A percentile compares a stretch with the other conserved stretches of the same genome.
Evolutionary conservation across 2,888 invertebrate species (phyloP).

Genomic region (Osmoderma eremita): DNA sequence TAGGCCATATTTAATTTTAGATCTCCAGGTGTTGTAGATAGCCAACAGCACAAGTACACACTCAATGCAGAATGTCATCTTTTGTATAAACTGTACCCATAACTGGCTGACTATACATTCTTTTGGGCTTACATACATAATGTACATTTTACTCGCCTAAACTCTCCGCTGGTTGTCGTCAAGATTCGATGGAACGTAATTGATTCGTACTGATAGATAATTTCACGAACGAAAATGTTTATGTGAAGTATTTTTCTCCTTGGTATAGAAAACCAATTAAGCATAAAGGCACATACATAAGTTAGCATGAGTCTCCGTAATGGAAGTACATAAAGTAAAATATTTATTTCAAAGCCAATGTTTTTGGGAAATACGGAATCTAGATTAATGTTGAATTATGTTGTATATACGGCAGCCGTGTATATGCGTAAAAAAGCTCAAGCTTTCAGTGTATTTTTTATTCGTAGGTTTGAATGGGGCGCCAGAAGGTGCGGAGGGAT

Average conservation of each 20-base stretch:
- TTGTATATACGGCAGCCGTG: background rate
- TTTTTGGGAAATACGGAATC: too few species aligned
- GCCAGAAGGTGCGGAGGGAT: slow-evolving; percentile 73
- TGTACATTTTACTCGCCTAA: slow-evolving; percentile 12
- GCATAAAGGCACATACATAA: too few species aligned
- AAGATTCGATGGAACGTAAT: background rate
- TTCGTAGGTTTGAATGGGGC: slow-evolving; percentile 70
- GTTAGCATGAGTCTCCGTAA: too few species aligned
- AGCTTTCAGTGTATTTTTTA: slow-evolving; percentile 45
- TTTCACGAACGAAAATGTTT: background rate
- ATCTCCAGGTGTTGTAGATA: slow-evolving; percentile 53
- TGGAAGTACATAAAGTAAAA: too few species aligned
- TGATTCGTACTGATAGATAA: background rate
- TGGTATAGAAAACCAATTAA: too few species aligned
- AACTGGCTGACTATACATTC: slow-evolving; percentile 31
- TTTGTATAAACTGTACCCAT: slow-evolving; percentile 50
- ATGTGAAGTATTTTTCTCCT: background rate
- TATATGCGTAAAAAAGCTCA: background rate
- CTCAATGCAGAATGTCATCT: slow-evolving; percentile 43
- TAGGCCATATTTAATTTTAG: slow-evolving; percentile 59
- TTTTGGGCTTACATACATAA: slow-evolving; percentile 8
- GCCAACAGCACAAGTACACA: slow-evolving; percentile 35
- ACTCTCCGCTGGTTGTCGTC: slow-evolving; percentile 7
- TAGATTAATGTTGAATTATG: background rate
- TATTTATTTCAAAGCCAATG: too few species aligned